Conservation (phyloP, 2,797 vertebrate species). For the Acanthurus lineatus region DNA sequence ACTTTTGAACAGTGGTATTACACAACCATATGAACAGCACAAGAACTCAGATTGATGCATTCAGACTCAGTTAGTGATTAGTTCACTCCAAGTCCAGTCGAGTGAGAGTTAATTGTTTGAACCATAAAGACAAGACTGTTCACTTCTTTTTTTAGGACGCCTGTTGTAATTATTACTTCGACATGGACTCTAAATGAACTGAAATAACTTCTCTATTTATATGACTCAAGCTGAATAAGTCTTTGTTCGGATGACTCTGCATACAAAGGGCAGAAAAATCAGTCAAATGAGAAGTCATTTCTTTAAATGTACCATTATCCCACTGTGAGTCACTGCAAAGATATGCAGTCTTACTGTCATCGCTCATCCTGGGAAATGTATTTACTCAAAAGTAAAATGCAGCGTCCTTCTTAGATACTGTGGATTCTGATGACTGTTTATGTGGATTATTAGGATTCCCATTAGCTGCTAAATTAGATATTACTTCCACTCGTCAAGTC, state of each 20-base stretch:
- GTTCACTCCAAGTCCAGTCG: conserved; percentile 3
- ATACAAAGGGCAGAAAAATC: conserved; percentile 59
- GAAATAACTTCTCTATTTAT: conserved; percentile 49
- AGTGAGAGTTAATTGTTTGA: conserved; percentile 11
- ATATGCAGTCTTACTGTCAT: conserved; percentile 26
- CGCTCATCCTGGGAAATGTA: conserved; percentile 46
- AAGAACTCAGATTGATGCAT: conserved; percentile 13
- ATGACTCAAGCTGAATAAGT: conserved; percentile 59
- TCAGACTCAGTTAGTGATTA: not conserved
- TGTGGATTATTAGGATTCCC: conserved; percentile 31
- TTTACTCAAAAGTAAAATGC: conserved; percentile 26
- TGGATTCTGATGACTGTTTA: conserved; percentile 23
- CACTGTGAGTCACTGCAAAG: conserved; percentile 63
- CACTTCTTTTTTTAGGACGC: conserved; percentile 21
- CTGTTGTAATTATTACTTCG: conserved; percentile 42
- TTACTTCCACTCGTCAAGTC: conserved; percentile 8
- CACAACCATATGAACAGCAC: not conserved
- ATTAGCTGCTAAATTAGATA: conserved; percentile 34
- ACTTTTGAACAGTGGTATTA: not conserved
- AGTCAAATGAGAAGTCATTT: conserved; percentile 63
- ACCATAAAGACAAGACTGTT: conserved; percentile 10
- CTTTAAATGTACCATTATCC: conserved; percentile 59
- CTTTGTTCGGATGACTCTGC: conserved; percentile 53
- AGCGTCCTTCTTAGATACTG: not conserved
- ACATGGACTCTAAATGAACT: conserved; percentile 31